These are phyloP conservation scores for Drosophila emarginata DNA, from an alignment of 2,888 invertebrate species.

Conservation along the genomic window DNA sequence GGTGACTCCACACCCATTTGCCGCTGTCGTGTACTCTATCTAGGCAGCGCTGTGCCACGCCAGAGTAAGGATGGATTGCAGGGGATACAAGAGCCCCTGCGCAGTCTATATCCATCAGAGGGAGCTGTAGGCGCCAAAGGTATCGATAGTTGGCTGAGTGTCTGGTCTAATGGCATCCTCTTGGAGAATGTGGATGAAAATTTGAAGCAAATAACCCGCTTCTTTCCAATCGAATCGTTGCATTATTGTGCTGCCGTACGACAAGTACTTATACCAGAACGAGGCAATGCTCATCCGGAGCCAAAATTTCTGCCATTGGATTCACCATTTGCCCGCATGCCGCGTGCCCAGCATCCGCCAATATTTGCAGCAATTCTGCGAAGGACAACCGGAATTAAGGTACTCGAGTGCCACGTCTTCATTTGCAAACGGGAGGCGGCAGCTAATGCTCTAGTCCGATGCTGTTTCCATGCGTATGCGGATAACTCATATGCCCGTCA, in stretches of 20 bases:
- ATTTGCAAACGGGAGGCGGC: constrained; percentile 98
- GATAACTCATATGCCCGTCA: constrained; percentile 96
- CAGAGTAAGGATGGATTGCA: constrained; percentile 98
- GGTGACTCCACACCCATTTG: constrained; percentile 96
- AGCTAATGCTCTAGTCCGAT: constrained; percentile 97
- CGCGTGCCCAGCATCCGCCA: constrained; percentile 96
- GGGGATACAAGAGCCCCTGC: constrained; percentile 97
- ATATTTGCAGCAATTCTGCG: constrained; percentile 98
- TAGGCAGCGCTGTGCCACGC: constrained; percentile 98
- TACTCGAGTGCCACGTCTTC: constrained; percentile 99
- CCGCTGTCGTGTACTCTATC: constrained; percentile 97
- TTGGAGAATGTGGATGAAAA: constrained; percentile 98
- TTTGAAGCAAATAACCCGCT: constrained; percentile 95
- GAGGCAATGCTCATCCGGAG: constrained; percentile 86
- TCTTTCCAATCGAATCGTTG: constrained; percentile 97
- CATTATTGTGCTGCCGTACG: constrained; percentile 98
- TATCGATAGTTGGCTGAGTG: constrained; percentile 97
- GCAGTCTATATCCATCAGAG: constrained; percentile 97
- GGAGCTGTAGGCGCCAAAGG: constrained; percentile 94
- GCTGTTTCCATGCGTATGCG: constrained; percentile 98
- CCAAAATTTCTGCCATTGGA: constrained; percentile 97
- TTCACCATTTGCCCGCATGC: constrained; percentile 96
- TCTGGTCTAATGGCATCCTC: constrained; percentile 97
- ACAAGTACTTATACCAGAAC: constrained; percentile 89
- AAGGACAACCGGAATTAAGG: constrained; percentile 97